Conservation (phyloP, 2,888 invertebrate genomes). For the Liodrosophila aerea region DNA sequence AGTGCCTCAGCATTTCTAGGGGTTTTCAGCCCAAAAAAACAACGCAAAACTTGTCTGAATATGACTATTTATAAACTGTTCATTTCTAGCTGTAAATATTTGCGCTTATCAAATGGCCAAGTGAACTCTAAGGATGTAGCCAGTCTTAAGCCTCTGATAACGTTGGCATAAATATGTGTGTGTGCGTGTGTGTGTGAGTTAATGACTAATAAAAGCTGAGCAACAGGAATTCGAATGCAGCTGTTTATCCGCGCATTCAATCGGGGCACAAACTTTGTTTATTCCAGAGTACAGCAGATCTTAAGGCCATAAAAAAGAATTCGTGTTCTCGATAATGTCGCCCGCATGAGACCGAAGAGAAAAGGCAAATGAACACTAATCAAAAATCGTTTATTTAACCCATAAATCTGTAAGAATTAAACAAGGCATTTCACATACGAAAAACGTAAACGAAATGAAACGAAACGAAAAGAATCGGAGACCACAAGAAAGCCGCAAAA, state of each 20-base stretch:
- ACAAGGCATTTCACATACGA: too few species aligned
- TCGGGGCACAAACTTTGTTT: background rate
- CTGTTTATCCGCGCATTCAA: too few species aligned
- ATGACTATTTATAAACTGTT: background rate
- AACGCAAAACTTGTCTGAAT: conserved; percentile 8
- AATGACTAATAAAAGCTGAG: too few species aligned
- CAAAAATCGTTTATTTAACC: conserved; percentile 75
- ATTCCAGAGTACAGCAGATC: background rate
- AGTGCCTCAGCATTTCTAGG: conserved; percentile 57
- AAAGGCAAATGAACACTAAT: conserved; percentile 46
- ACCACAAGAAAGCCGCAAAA: conserved; percentile 18
- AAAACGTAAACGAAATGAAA: conserved; percentile 13
- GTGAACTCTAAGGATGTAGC: too few species aligned
- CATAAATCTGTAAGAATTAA: conserved; percentile 62
- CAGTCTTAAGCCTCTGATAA: too few species aligned
- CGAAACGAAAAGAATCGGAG: background rate
- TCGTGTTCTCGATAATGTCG: conserved; percentile 1
- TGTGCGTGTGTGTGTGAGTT: too few species aligned
- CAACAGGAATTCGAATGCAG: too few species aligned
- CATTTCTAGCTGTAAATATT: background rate
- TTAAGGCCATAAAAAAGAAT: conserved; percentile 23
- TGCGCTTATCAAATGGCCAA: too few species aligned
- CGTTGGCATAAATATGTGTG: too few species aligned
- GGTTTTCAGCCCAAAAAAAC: conserved; percentile 41
- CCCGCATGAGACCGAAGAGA: conserved; percentile 11